Conservation (phyloP, 2,888 invertebrate species). For the Stenoptilia bipunctidactyla region DNA sequence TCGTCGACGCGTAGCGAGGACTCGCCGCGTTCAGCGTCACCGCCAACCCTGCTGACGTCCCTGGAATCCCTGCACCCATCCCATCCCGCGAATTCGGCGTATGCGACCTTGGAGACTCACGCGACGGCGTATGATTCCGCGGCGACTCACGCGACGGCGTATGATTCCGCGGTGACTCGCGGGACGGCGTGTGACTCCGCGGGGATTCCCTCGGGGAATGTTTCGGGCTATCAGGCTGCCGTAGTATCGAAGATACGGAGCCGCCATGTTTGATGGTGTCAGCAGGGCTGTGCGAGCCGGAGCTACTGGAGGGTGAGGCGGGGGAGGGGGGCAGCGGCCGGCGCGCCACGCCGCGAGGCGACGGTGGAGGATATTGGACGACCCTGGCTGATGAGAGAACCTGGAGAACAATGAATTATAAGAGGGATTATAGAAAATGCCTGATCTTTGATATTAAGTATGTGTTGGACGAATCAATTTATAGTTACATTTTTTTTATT, state of each 20-base stretch:
- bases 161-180: conserved; percentile 12
- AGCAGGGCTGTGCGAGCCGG: conserved; percentile 84
- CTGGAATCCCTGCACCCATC: conserved; percentile 70
- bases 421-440: too few relatives aligned
- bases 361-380: conserved; percentile 80
- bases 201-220: conserved; percentile 37
- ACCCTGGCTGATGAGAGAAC: conserved; percentile 80
- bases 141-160: conserved; percentile 12
- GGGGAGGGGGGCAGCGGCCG: conserved; percentile 75
- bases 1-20: conserved; percentile 65
- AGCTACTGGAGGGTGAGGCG: conserved; percentile 90
- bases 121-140: conserved; percentile 23
- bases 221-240: conserved; percentile 48
- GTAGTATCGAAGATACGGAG: conserved; percentile 57
- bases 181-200: conserved; percentile 21
- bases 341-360: conserved; percentile 62
- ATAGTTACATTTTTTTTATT: too few relatives aligned
- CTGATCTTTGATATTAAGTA: too few relatives aligned
- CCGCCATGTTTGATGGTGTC: conserved; percentile 78
- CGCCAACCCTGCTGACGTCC: conserved; percentile 73
- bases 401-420: conserved; percentile 43
- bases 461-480: too few relatives aligned
- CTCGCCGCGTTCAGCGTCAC: conserved; percentile 67
- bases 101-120: conserved; percentile 29
- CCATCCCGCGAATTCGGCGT: conserved; percentile 46